Conservation (phyloP, 2,113 vertebrate species). For the Chaetorhynchus papuensis region DNA sequence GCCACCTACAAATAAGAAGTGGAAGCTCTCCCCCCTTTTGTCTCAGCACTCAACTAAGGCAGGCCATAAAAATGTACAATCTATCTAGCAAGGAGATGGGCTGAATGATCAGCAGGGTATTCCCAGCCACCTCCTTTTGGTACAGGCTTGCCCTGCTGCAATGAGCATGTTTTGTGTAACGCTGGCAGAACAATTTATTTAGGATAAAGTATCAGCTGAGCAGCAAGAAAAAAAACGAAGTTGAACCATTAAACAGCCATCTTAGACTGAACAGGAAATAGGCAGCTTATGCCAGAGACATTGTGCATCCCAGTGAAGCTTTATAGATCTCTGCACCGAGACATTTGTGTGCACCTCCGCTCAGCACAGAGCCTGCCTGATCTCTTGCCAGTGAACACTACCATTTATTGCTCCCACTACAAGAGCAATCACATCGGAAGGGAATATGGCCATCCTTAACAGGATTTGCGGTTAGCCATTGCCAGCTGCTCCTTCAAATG, state of each 20-base stretch:
- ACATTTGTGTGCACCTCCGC: background rate
- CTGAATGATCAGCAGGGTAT: background rate
- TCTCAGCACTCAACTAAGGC: background rate
- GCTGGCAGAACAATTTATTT: background rate
- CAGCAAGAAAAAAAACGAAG: background rate
- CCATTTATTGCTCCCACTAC: background rate
- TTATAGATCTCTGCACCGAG: background rate
- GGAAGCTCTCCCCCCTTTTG: background rate
- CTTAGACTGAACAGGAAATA: background rate
- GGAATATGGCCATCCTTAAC: background rate
- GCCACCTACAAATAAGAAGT: background rate
- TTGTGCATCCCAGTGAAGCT: background rate
- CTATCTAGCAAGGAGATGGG: background rate
- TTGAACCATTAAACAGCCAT: background rate
- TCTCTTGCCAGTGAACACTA: background rate
- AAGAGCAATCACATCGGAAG: background rate
- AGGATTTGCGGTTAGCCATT: background rate
- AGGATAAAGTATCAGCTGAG: background rate
- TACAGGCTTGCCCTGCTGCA: background rate
- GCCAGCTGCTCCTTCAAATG: background rate
- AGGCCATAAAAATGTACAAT: background rate
- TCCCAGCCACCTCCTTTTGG: background rate
- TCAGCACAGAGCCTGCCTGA: background rate
- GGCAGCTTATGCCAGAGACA: background rate
- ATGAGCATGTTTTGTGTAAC: background rate